Base-by-base conservation (phyloP, 2,113 vertebrate genomes). In the Oryzias woworae region DNA sequence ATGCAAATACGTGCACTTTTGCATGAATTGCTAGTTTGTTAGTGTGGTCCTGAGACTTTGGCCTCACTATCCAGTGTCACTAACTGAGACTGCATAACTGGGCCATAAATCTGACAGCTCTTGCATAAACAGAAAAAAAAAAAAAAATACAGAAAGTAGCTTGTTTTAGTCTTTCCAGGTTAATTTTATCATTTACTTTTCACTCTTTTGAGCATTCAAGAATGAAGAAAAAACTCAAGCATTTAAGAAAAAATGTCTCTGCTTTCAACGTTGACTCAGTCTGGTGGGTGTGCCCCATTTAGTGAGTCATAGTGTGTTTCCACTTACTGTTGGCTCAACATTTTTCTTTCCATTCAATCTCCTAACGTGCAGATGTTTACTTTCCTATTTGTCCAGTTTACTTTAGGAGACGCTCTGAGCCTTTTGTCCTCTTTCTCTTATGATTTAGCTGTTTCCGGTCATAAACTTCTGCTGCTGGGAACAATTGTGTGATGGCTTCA, bases 361-460 rank as follows among this genome's bases (percentile, higher is more conserved):
- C 14, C 20, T 58, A 54, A 52, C 66, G 71, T 59, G 54, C 20
- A 14, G 28, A 43, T 62, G 24, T 78, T 71, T 75, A 41, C 44
- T 42, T 1, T 8, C 1, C 53, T 2, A 14, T 51, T 31, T 26
- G 31, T 53, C 46, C 18, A 58, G 14, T 67, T 67, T 44, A 52
- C 55, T 66, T 64, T 62, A 20, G 62, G 58, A 62, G 26, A 60
- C 57, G 31, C 28, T 49, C 6, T 74, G 49, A 52, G 28, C 62
- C 48, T 80, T 71, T 64, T 72, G 50, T 76, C 17, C 75, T 66
- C n/a, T 15, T 51, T 69, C 61, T 0, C 66, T 51, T 57, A 20
- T 58, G 70, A 54, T 59, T 89, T 84, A 88, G 69, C 88, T 86
- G 83, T 78, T 85, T 87, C 84, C 88, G 80, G 66, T 65, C 58